Conservation (phyloP, 2,888 invertebrate species). For the Hypolimnas misippus region DNA sequence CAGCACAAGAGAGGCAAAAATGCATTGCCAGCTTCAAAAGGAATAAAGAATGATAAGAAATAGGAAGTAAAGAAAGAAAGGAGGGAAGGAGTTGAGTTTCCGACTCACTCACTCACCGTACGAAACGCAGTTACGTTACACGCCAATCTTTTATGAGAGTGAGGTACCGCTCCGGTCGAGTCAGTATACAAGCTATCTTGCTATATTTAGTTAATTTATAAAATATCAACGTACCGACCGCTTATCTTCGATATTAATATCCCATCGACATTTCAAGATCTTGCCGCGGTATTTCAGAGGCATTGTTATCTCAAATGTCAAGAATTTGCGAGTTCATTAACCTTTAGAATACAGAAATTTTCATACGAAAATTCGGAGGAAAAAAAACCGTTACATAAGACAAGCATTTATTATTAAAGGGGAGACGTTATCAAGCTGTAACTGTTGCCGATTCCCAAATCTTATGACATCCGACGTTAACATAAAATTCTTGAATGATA, state of each 20-base stretch:
- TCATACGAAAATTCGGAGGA: not conserved
- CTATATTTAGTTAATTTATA: not conserved
- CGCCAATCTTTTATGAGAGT: too few relatives aligned
- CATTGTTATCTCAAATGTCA: not conserved
- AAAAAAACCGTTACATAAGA: not conserved
- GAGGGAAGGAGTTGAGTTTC: too few relatives aligned
- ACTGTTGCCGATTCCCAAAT: slow-evolving; percentile 47
- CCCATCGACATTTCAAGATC: too few relatives aligned
- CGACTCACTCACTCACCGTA: too few relatives aligned
- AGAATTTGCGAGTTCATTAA: not conserved
- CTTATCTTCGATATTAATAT: too few relatives aligned
- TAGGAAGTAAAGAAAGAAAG: too few relatives aligned
- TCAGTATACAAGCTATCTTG: not conserved
- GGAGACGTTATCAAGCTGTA: slow-evolving; percentile 36
- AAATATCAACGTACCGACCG: not conserved
- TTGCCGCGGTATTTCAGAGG: not conserved
- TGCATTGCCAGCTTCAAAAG: too few relatives aligned
- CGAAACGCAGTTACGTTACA: too few relatives aligned
- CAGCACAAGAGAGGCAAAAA: too few relatives aligned
- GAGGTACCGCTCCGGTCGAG: too few relatives aligned
- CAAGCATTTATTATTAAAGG: slow-evolving; percentile 18
- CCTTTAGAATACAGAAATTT: not conserved
- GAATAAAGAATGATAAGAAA: too few relatives aligned
- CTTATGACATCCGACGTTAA: slow-evolving; percentile 34
- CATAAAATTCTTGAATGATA: slow-evolving; percentile 46